Evolutionary conservation across 2,888 invertebrate genomes (phyloP).

Genomic region (Ferdinandea cuprea): DNA sequence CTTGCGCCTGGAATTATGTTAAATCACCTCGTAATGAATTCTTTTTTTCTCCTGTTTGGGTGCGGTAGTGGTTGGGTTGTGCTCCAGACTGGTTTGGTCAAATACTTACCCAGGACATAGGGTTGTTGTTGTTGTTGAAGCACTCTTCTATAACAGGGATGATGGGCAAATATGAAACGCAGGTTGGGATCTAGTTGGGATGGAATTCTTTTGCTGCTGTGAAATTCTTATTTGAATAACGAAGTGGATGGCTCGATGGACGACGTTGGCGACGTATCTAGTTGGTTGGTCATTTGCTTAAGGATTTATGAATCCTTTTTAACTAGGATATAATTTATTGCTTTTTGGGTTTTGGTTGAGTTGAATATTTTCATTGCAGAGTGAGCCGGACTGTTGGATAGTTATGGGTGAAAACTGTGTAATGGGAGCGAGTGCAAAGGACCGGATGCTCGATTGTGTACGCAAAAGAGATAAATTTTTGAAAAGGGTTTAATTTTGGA

Average conservation of each 20-base stretch:
- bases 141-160: neutral
- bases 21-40: slow-evolving; percentile 56
- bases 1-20: slow-evolving; percentile 63
- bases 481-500: slow-evolving; percentile 47
- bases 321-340: slow-evolving; percentile 80
- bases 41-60: slow-evolving; percentile 25
- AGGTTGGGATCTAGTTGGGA: slow-evolving; percentile 45
- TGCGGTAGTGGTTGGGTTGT: slow-evolving; percentile 37
- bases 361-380: slow-evolving; percentile 62
- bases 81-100: slow-evolving; percentile 32
- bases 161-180: slow-evolving; percentile 22
- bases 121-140: slow-evolving; percentile 20
- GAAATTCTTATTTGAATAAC: slow-evolving; percentile 77
- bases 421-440: neutral
- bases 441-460: slow-evolving; percentile 41
- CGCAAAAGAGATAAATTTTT: slow-evolving; percentile 24
- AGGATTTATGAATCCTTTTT: slow-evolving; percentile 83
- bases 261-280: slow-evolving; percentile 51
- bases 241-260: slow-evolving; percentile 73
- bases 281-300: slow-evolving; percentile 79
- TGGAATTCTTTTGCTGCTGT: slow-evolving; percentile 60
- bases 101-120: slow-evolving; percentile 3
- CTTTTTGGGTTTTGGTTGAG: slow-evolving; percentile 69
- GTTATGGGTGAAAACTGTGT: slow-evolving; percentile 1
- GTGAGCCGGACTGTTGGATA: neutral